Evolutionary conservation across 2,113 vertebrate species (phyloP).

Genomic region (Junco hyemalis): DNA sequence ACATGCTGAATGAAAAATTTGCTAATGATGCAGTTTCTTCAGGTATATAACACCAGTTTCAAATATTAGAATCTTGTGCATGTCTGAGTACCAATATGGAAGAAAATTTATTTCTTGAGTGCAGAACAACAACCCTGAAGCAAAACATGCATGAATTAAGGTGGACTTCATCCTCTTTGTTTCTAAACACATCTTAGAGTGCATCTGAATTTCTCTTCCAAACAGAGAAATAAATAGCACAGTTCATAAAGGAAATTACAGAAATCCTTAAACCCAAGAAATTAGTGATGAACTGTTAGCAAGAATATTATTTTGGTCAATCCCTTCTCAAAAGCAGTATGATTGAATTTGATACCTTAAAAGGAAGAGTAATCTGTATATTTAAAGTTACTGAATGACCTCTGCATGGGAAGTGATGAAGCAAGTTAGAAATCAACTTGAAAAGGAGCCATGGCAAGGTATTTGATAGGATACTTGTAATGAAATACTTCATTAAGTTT

Average conservation of each 20-base stretch:
- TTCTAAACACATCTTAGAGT: background rate
- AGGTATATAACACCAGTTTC: background rate
- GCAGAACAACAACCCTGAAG: background rate
- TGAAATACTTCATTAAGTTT: background rate
- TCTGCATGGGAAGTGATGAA: background rate
- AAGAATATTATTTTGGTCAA: background rate
- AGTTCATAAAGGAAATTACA: background rate
- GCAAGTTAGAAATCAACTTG: background rate
- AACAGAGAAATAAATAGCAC: background rate
- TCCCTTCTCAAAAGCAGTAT: background rate
- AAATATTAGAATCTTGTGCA: background rate
- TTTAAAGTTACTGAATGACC: background rate
- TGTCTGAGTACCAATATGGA: background rate
- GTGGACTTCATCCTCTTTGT: background rate
- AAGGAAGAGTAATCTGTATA: background rate
- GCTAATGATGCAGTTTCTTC: background rate
- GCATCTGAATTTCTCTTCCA: background rate
- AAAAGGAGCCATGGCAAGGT: background rate
- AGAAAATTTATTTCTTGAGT: background rate
- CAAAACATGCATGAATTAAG: background rate
- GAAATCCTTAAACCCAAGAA: background rate
- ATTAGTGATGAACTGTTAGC: background rate
- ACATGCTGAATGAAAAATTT: background rate
- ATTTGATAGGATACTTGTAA: background rate
- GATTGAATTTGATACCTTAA: background rate